phyloP scores from a whole-genome alignment of 2,888 invertebrate genomes.

The Drosophila multiciliata region DNA sequence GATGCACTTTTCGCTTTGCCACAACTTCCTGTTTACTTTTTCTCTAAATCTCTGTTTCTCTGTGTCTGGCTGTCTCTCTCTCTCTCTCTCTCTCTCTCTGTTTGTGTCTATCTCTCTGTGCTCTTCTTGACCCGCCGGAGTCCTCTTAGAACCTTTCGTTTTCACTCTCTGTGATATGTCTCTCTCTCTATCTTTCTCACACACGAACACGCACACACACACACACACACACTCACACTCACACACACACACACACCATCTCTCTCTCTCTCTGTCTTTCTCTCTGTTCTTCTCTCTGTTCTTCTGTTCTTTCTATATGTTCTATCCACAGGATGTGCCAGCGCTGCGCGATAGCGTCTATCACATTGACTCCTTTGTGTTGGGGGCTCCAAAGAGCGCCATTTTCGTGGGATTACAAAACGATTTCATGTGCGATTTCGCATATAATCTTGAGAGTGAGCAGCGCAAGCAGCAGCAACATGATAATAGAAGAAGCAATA shows the following conservation, averaged over 20 bases:
- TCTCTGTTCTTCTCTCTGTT: conserved; percentile 69
- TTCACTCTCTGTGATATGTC: conserved; percentile 14
- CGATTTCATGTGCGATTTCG: conserved; percentile 79
- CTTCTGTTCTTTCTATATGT: conserved; percentile 66
- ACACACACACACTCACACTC: background rate
- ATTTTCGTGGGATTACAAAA: conserved; percentile 84
- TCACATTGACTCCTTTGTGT: conserved; percentile 84
- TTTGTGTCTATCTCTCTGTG: background rate
- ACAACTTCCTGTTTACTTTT: conserved; percentile 15
- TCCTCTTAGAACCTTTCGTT: conserved; percentile 1
- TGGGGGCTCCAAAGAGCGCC: conserved; percentile 83
- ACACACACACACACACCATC: conserved; percentile 6
- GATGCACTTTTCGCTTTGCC: conserved; percentile 26
- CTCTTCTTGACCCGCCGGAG: background rate
- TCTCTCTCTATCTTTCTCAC: conserved; percentile 57
- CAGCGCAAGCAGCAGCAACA: conserved; percentile 16
- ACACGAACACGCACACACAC: conserved; percentile 53
- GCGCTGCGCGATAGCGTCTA: conserved; percentile 79
- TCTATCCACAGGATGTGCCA: conserved; percentile 83
- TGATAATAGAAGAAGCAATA: conserved; percentile 7
- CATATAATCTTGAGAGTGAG: conserved; percentile 63
- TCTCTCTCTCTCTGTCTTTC: conserved; percentile 36
- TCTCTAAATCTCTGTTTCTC: conserved; percentile 6
- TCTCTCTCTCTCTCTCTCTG: background rate
- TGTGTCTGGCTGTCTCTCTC: background rate